Percentiles rank a stretch among this genome's conserved stretches.
Conservation (phyloP, 2,888 invertebrate species). For the Lottia scabra region DNA sequence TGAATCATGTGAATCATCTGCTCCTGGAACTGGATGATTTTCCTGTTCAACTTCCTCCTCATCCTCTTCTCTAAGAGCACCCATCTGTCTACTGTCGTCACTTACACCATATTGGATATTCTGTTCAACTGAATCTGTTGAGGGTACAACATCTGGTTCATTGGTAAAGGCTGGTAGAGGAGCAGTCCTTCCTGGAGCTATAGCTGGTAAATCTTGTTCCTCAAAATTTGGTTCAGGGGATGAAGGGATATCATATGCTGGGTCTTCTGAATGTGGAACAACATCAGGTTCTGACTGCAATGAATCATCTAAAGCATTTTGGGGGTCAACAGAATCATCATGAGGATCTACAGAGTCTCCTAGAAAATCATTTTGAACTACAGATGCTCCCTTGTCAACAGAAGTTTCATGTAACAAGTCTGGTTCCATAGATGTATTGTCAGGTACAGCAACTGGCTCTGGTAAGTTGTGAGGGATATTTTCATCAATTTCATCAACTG, state of each 20-base stretch:
- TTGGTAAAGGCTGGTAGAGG: constrained; percentile 15
- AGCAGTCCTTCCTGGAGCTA: constrained; percentile 24
- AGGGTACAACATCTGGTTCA: constrained; percentile 16
- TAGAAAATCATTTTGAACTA: constrained; percentile 11
- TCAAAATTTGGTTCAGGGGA: constrained; percentile 28
- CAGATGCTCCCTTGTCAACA: constrained; percentile 8
- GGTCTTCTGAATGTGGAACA: constrained; percentile 18
- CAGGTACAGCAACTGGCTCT: constrained; percentile 52
- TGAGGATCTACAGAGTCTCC: neutral
- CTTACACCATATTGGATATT: constrained; percentile 40
- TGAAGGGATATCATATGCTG: constrained; percentile 27
- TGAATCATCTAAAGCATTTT: neutral
- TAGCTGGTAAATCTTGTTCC: constrained; percentile 23
- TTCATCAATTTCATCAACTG: constrained; percentile 34
- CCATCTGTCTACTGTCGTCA: constrained; percentile 32
- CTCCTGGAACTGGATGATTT: constrained; percentile 8
- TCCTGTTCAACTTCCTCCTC: constrained; percentile 21
- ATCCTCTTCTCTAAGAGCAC: constrained; percentile 38
- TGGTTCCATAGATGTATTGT: constrained; percentile 42
- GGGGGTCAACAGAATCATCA: neutral
- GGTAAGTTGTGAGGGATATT: constrained; percentile 56
- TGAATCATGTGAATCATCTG: constrained; percentile 19
- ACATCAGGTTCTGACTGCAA: constrained; percentile 22
- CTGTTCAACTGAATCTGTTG: constrained; percentile 22
- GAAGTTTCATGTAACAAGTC: neutral